Percentiles rank a stretch among this genome's conserved stretches.
phyloP scores from a whole-genome alignment of 2,888 invertebrate species.

The Lochmaea crataegi region DNA sequence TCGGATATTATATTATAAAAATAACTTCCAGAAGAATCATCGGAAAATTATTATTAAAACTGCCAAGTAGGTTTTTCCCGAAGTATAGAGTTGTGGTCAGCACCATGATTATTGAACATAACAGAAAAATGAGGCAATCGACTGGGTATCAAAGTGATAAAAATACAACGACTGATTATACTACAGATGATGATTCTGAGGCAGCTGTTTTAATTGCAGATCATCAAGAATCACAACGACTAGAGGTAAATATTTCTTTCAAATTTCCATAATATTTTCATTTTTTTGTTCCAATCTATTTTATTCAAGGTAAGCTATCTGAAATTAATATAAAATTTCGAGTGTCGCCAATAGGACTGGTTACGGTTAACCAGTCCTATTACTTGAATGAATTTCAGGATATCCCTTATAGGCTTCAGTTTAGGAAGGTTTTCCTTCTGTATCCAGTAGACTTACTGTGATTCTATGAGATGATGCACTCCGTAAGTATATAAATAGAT shows the following conservation, averaged over 20 bases:
- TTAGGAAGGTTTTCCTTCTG: too few species aligned
- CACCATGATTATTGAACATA: conserved; percentile 38
- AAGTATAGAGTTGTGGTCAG: conserved; percentile 44
- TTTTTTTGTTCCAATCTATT: too few species aligned
- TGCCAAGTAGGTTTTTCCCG: conserved; percentile 47
- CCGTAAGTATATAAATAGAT: too few species aligned
- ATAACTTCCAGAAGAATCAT: conserved; percentile 43
- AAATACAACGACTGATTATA: conserved; percentile 22
- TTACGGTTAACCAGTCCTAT: too few species aligned
- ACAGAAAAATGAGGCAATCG: conserved; percentile 39
- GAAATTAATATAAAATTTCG: too few species aligned
- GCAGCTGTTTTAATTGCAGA: background rate
- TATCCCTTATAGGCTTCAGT: too few species aligned
- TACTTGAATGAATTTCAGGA: too few species aligned
- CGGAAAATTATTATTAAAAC: conserved; percentile 45
- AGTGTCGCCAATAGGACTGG: too few species aligned
- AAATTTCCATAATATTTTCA: too few species aligned
- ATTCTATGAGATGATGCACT: too few species aligned
- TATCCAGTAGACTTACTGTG: too few species aligned
- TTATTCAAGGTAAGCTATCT: too few species aligned
- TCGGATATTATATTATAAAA: conserved; percentile 37
- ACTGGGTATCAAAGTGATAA: conserved; percentile 12
- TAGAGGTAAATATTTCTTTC: background rate
- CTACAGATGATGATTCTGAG: conserved; percentile 29
- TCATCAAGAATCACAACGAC: conserved; percentile 6